phyloP scores from a whole-genome alignment of 2,113 vertebrate genomes.

The Trematocara marginatum region DNA sequence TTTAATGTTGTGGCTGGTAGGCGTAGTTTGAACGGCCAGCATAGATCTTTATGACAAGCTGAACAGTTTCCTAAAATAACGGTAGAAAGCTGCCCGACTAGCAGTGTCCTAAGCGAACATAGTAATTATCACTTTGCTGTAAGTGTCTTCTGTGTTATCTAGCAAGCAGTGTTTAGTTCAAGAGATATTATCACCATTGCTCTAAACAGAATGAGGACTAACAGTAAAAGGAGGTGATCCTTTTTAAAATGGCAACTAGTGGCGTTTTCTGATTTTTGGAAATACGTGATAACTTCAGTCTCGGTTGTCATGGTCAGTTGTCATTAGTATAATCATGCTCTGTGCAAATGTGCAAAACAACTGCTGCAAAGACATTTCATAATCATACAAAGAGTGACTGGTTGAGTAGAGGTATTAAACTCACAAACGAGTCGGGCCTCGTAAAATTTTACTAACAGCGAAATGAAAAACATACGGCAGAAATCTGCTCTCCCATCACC shows the following conservation, averaged over 20 bases:
- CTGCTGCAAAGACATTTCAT: background rate
- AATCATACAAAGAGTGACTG: background rate
- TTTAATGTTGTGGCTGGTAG: background rate
- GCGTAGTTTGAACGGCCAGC: background rate
- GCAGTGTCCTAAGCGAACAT: background rate
- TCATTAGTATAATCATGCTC: background rate
- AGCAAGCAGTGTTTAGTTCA: background rate
- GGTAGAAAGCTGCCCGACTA: background rate
- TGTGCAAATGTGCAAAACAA: background rate
- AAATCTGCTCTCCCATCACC: background rate
- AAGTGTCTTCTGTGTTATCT: background rate
- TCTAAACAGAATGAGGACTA: background rate
- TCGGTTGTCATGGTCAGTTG: background rate
- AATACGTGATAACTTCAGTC: background rate
- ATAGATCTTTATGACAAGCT: background rate
- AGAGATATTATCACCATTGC: background rate
- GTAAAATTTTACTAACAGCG: background rate
- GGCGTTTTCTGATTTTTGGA: background rate
- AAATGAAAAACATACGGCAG: background rate
- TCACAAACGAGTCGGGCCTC: background rate
- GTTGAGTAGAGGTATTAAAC: background rate
- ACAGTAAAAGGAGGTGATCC: background rate
- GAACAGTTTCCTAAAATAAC: background rate
- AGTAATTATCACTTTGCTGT: background rate
- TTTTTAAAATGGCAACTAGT: background rate